phyloP scores from a whole-genome alignment of 2,113 vertebrate species.

The Antennarius striatus region DNA sequence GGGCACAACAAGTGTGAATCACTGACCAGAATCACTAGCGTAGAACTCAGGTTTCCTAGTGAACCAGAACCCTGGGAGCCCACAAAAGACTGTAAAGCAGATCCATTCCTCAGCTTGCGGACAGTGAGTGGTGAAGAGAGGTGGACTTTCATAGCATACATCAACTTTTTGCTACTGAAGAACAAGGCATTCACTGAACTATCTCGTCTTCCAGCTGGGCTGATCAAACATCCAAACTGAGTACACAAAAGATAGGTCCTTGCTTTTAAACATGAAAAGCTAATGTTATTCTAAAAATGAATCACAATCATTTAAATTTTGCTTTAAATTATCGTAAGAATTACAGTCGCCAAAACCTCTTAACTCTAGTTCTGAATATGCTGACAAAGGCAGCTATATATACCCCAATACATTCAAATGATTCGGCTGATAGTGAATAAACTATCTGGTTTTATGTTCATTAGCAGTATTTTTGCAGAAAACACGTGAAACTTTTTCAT shows the following conservation, averaged over 20 bases:
- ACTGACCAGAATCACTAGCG: slow-evolving; percentile 18
- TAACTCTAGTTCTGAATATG: background rate
- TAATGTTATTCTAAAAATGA: background rate
- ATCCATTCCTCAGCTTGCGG: slow-evolving; percentile 65
- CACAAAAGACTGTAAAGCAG: slow-evolving; percentile 22
- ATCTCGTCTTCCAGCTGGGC: no score
- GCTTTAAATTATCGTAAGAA: slow-evolving; percentile 5
- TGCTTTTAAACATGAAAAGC: slow-evolving; percentile 9
- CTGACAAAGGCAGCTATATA: background rate
- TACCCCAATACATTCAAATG: background rate
- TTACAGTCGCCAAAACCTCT: background rate
- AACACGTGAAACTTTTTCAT: background rate
- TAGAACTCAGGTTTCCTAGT: slow-evolving; percentile 32
- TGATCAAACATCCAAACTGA: no score
- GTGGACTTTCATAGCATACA: slow-evolving; percentile 39
- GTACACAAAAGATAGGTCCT: no score
- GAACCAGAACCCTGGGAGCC: slow-evolving; percentile 21
- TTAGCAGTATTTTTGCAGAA: background rate
- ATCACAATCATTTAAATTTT: slow-evolving; percentile 4
- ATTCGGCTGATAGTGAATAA: background rate
- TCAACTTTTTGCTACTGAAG: slow-evolving; percentile 11
- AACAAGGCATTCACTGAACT: slow-evolving; percentile 1
- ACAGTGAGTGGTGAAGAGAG: slow-evolving; percentile 41
- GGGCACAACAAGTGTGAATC: background rate
- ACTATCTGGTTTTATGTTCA: background rate